phyloP scores from a whole-genome alignment of 2,888 invertebrate genomes.

The Elmis aenea region DNA sequence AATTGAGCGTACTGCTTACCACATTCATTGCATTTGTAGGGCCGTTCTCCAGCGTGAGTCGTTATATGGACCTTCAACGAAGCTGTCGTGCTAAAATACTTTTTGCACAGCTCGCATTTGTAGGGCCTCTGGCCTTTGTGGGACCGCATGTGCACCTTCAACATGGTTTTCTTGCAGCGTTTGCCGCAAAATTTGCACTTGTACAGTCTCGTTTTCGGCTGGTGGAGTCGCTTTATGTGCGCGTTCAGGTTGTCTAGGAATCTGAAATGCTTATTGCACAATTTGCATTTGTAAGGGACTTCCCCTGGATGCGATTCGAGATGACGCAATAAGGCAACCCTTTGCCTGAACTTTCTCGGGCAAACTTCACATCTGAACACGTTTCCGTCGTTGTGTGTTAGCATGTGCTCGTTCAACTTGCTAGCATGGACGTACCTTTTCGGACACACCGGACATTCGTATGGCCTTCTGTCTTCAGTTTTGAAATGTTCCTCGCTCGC shows the following conservation, averaged over 20 bases:
- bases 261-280: conserved; percentile 2
- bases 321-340: conserved; percentile 1
- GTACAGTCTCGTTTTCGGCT: not conserved
- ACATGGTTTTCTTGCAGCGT: not conserved
- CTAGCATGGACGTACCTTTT: no score
- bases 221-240: conserved; percentile 2
- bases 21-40: no score
- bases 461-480: no score
- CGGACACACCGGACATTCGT: no score
- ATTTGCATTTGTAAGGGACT: conserved; percentile 3
- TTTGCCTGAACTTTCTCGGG: conserved; percentile 1
- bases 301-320: conserved; percentile 5
- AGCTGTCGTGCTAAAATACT: no score
- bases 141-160: conserved; percentile 1
- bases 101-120: no score
- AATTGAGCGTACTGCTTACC: no score
- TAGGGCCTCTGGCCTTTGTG: conserved; percentile 2
- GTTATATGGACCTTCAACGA: no score
- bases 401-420: conserved; percentile 2
- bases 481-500: no score
- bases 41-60: no score
- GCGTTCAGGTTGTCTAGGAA: not conserved
- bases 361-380: conserved; percentile 1
- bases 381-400: conserved; percentile 4
- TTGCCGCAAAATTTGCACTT: conserved; percentile 3